phyloP scores from a whole-genome alignment of 2,113 vertebrate genomes.

The Deroptyus accipitrinus region DNA sequence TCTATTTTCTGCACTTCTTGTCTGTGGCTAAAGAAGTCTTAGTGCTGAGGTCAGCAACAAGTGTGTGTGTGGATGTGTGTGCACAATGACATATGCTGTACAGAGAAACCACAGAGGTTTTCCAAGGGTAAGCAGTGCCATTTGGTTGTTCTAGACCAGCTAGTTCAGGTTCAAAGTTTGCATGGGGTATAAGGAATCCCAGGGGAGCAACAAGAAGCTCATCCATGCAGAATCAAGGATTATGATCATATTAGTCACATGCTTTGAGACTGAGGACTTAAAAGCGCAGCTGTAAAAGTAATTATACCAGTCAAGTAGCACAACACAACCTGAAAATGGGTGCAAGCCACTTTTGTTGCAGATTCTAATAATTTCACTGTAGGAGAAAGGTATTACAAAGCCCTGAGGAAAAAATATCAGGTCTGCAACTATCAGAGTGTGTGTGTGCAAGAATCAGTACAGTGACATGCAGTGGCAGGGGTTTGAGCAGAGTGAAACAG shows the following conservation, averaged over 20 bases:
- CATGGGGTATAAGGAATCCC: not conserved
- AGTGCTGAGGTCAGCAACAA: slow-evolving; percentile 24
- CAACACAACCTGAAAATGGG: not conserved
- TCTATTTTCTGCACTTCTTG: not conserved
- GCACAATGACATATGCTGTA: not conserved
- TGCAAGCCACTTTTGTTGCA: not conserved
- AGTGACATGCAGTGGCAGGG: not conserved
- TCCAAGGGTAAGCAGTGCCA: not conserved
- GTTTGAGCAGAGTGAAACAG: not conserved
- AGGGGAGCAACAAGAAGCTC: not conserved
- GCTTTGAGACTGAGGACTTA: not conserved
- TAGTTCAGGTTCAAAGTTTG: not conserved
- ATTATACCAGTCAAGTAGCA: not conserved
- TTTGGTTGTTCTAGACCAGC: not conserved
- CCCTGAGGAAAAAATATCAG: not conserved
- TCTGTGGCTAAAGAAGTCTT: not conserved
- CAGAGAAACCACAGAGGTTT: not conserved
- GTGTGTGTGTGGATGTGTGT: not conserved
- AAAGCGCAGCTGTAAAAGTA: not conserved
- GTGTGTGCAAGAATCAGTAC: not conserved
- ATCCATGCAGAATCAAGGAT: not conserved
- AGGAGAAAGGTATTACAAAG: not conserved
- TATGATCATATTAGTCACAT: not conserved
- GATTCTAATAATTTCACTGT: not conserved
- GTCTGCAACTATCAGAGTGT: not conserved